These are phyloP conservation scores for Odontamblyopus lacepedii DNA, from an alignment of 2,797 vertebrate species.

Conservation along the genomic window DNA sequence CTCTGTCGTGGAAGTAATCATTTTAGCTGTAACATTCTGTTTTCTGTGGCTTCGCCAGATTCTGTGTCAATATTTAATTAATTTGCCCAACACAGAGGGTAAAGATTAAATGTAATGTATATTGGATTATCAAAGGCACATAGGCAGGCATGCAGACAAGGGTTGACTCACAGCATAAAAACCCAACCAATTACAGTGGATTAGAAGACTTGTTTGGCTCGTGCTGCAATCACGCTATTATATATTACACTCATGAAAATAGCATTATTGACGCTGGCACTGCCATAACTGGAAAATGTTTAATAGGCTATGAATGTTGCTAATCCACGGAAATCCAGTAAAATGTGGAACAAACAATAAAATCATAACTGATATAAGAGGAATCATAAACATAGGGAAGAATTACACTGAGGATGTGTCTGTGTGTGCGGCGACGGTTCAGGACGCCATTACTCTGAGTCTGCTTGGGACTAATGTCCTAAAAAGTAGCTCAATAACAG, in stretches of 20 bases:
- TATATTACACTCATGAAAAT: conserved; percentile 67
- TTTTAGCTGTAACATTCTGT: conserved; percentile 79
- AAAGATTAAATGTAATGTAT: conserved; percentile 80
- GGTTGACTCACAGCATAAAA: conserved; percentile 76
- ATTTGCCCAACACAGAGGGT: conserved; percentile 76
- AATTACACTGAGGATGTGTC: conserved; percentile 28
- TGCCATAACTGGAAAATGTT: conserved; percentile 70
- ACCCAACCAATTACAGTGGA: conserved; percentile 78
- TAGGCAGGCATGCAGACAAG: conserved; percentile 67
- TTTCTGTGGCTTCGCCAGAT: conserved; percentile 74
- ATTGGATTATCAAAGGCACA: conserved; percentile 78
- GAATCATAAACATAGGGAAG: conserved; percentile 31
- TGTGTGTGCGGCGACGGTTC: conserved; percentile 20
- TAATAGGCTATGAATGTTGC: conserved; percentile 72
- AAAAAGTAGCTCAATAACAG: neutral
- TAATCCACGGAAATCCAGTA: conserved; percentile 76
- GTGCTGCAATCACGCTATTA: conserved; percentile 66
- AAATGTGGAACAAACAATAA: conserved; percentile 68
- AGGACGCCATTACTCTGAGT: conserved; percentile 1
- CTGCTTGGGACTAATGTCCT: neutral
- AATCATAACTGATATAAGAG: conserved; percentile 53
- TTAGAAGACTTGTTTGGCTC: conserved; percentile 77
- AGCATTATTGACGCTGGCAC: conserved; percentile 59
- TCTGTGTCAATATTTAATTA: conserved; percentile 82
- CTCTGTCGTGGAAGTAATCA: conserved; percentile 75